Evolutionary conservation across 2,113 vertebrate species (phyloP), one percentile per base, ranked within the genome.

Genomic region (Lepus timidus): DNA sequence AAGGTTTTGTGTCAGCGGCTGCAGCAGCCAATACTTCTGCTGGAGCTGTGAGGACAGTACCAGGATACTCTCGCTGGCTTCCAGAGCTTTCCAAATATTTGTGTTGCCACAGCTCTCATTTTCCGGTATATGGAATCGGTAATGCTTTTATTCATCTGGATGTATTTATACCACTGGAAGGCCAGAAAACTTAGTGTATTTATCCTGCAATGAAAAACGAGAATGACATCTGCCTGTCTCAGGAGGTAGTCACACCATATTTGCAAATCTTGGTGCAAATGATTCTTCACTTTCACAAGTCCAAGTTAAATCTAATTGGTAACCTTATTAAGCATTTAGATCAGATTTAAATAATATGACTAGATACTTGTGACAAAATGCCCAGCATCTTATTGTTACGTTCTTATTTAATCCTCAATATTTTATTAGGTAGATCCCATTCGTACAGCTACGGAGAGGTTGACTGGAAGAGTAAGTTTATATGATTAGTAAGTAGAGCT

Each of bases 1-100:
- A 94, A 76, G 52, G 67, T 88, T 97, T 93, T 93, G 84, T 85
- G 70, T 87, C 76, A 3, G 51, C n/a, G 29, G n/a, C 84, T 55
- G 20, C 14, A 71, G 71, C 83, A 96, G 79, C 75, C 71, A 76
- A 76, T 64, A 49, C 73, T 87, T 91, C 64, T 17, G 0, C 0
- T 61, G 93, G 79, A 85, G 88, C 70, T 9, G 27, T 67, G 1
- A 67, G 67, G 81, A 88, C 4, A 13, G 55, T 6, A 9, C 64
- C 82, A 51, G 83, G 82, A 86, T n/a, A 25, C 39, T 85, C 58
- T 23, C 36, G 1, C 64, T 16, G 49, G 88, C 70, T 88, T 23
- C 22, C 70, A n/a, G 0, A 20, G 10, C 65, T 92, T 95, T 73
- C 88, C 79, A 79, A 92, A 87, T 71, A 83, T 83, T 86, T 91